phyloP scores from a whole-genome alignment of 2,797 vertebrate genomes.

The Cercopithecus diana region DNA sequence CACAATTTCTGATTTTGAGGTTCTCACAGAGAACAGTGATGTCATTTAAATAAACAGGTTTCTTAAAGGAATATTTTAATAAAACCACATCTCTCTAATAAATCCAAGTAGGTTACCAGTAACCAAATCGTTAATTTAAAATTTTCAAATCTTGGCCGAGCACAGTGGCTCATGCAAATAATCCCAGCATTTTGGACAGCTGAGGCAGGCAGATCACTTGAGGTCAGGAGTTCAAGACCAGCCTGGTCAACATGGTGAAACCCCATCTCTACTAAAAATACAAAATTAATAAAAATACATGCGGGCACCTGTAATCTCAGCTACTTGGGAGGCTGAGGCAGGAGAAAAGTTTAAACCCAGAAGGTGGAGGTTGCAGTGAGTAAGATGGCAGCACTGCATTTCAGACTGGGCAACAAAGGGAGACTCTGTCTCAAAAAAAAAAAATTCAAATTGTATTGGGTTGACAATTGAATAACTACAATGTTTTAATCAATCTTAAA shows the following conservation, averaged over 20 bases:
- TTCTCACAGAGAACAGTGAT: background rate
- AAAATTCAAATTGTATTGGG: background rate
- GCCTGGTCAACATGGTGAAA: background rate
- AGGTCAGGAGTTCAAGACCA: background rate
- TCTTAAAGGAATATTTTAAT: slow-evolving; percentile 37
- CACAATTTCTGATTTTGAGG: slow-evolving; percentile 39
- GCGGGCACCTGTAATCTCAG: background rate
- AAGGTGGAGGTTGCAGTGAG: background rate
- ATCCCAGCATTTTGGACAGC: background rate
- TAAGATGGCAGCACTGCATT: background rate
- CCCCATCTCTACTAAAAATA: background rate
- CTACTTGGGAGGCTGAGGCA: background rate
- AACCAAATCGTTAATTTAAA: slow-evolving; percentile 17
- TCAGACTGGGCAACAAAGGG: too few relatives aligned
- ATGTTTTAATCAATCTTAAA: background rate
- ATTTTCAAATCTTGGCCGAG: background rate
- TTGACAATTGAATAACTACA: background rate
- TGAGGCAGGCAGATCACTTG: background rate
- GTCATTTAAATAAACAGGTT: background rate
- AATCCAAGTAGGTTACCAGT: slow-evolving; percentile 4
- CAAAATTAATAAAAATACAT: background rate
- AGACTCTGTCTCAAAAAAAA: background rate
- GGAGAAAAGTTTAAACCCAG: background rate
- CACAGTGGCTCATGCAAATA: background rate
- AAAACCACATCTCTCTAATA: background rate